These are phyloP conservation scores for Drosophila paranaensis DNA, from an alignment of 2,888 invertebrate genomes.

Conservation along the genomic window DNA sequence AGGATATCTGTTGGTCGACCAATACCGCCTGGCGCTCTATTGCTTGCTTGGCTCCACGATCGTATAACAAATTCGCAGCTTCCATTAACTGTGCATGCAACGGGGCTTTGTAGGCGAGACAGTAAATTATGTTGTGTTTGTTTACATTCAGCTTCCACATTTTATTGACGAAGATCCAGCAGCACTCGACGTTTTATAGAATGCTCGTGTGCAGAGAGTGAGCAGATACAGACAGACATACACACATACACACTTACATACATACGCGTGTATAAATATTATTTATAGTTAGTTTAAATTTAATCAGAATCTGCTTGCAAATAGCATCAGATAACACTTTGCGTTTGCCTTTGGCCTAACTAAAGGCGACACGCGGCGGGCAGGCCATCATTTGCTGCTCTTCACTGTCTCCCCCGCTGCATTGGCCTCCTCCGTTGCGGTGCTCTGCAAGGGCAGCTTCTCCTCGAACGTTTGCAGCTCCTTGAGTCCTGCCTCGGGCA, in stretches of 20 bases:
- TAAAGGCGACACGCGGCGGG: constrained; percentile 47
- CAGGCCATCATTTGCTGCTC: constrained; percentile 36
- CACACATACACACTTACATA: neutral
- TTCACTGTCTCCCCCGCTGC: constrained; percentile 29
- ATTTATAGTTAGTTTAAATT: constrained; percentile 32
- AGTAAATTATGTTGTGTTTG: constrained; percentile 30
- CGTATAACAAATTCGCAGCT: constrained; percentile 24
- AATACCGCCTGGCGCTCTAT: neutral
- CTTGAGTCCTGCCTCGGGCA: constrained; percentile 64
- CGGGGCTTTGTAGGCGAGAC: neutral
- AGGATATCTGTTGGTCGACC: neutral
- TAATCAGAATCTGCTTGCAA: constrained; percentile 33
- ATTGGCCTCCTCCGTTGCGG: constrained; percentile 4
- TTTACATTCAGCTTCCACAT: constrained; percentile 33
- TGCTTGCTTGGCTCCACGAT: neutral
- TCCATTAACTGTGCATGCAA: constrained; percentile 9
- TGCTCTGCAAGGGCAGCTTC: constrained; percentile 44
- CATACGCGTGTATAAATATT: constrained; percentile 1
- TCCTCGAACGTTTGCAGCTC: constrained; percentile 74
- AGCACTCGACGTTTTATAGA: constrained; percentile 12
- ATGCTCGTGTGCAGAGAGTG: constrained; percentile 14
- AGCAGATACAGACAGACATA: neutral
- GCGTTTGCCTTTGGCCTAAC: constrained; percentile 44
- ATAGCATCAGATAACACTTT: constrained; percentile 36
- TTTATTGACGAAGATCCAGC: constrained; percentile 28